Base-by-base conservation (phyloP, 2,888 invertebrate genomes). In the Meiosimyza platycephala region DNA sequence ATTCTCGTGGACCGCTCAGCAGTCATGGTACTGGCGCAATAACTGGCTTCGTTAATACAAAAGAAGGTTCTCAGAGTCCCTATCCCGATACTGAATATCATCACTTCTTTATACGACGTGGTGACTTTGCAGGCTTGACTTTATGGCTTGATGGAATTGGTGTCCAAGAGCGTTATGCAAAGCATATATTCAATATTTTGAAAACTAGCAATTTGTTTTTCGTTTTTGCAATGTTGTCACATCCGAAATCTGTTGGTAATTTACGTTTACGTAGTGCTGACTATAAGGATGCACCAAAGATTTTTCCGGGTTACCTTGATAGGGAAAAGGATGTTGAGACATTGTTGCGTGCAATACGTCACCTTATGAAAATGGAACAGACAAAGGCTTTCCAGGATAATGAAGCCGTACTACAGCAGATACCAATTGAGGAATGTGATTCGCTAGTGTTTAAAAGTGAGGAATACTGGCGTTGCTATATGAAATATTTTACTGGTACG, bases 401-500 rank as follows among this genome's bases (percentile, higher is more conserved):
- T 6, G 82, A 86, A 2, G 84, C 79, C 2, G 57, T 76, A 59
- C 62, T 87, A 0, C 40, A 79, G 0, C 77, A 77, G 15, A 50
- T 81, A 15, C 75, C 76, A 12, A 55, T 83, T 0, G 63, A 76
- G 0, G 79, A 79, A 63, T 84, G 83, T 52, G 77, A 84, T 6
- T 70, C 79, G 12, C 78, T 81, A 5, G 66, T 80, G 11, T 79
- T 85, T 22, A 79, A 84, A 3, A 81, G 78, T 4, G 76, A 79
- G 18, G 80, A 78, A 1, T 94, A 93, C 81, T 92, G 92, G 91
- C 90, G 89, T 67, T 94, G 94, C 75, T 90, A 91, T 51, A 86
- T 88, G 77, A 87, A 91, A 18, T 92, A 93, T 80, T 88, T 89
- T 75, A 90, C 91, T 0, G 89, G 90, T 65, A 92, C 93, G 0